A percentile compares a stretch with the other conserved stretches of the same genome.
Evolutionary conservation across 1,140 invertebrate genomes (phyloP).

Genomic region (Ceratosolen fusciceps): DNA sequence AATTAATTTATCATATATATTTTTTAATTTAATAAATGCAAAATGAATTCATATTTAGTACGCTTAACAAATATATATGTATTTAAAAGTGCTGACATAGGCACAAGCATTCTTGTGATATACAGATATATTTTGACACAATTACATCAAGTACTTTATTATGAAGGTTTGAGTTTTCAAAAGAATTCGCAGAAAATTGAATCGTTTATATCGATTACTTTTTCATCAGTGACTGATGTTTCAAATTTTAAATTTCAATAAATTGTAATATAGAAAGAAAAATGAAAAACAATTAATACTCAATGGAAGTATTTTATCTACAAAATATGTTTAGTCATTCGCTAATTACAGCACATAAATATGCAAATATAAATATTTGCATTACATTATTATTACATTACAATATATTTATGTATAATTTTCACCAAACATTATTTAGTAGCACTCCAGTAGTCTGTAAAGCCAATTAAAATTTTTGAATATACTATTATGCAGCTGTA

Average conservation of each 20-base stretch:
- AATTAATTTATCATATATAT: not conserved
- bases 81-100: not conserved
- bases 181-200: not conserved
- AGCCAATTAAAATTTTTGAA: constrained; percentile 29
- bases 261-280: constrained; percentile 4
- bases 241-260: not conserved
- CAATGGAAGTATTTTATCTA: constrained; percentile 60
- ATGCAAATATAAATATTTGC: constrained; percentile 72
- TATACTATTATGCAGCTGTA: constrained; percentile 62
- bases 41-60: constrained; percentile 2
- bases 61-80: not conserved
- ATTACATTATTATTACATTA: constrained; percentile 67
- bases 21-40: constrained; percentile 9
- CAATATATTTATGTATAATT: constrained; percentile 68
- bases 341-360: constrained; percentile 72
- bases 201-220: not conserved
- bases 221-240: not conserved
- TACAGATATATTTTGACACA: not conserved
- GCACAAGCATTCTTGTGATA: not conserved
- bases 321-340: constrained; percentile 71
- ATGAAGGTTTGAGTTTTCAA: not conserved
- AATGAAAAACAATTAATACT: constrained; percentile 35
- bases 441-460: constrained; percentile 37
- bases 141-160: not conserved
- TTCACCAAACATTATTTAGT: constrained; percentile 59